These are phyloP conservation scores for Reticulitermes lucifugus DNA, from an alignment of 2,888 invertebrate species.

Conservation along the genomic window DNA sequence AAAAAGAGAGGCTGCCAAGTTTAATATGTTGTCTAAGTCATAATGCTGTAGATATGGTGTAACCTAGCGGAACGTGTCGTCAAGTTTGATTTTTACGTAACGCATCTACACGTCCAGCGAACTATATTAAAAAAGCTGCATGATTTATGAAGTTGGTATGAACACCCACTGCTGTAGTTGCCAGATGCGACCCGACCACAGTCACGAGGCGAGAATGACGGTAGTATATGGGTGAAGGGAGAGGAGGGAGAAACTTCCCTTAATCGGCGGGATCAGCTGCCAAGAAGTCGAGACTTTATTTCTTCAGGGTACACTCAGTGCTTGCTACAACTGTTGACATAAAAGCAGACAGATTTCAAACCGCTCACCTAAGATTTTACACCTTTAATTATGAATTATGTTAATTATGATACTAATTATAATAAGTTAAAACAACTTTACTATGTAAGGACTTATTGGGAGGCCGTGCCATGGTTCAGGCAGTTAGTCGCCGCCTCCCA, in stretches of 20 bases:
- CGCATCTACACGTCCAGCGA: background rate
- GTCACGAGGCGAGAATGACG: background rate
- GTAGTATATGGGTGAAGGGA: background rate
- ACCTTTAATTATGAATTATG: too few relatives aligned
- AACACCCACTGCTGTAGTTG: background rate
- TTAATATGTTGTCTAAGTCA: background rate
- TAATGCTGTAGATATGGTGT: background rate
- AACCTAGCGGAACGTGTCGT: background rate
- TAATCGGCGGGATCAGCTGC: conserved; percentile 19
- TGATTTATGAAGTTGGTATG: conserved; percentile 18
- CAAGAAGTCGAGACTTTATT: conserved; percentile 8
- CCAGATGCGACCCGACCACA: conserved; percentile 25
- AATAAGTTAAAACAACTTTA: too few relatives aligned
- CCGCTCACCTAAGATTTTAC: background rate
- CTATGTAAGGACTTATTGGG: too few relatives aligned
- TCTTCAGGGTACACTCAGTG: background rate
- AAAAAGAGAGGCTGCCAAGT: background rate
- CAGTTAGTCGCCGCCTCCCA: too few relatives aligned
- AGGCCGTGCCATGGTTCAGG: too few relatives aligned
- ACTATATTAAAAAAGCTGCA: conserved; percentile 21
- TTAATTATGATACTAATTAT: too few relatives aligned
- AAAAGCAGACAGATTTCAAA: background rate
- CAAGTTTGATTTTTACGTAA: conserved; percentile 4
- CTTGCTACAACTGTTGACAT: background rate
- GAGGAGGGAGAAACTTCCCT: background rate